Base-by-base conservation (phyloP, 2,888 invertebrate genomes). In the Rhorus exstirpatorius region DNA sequence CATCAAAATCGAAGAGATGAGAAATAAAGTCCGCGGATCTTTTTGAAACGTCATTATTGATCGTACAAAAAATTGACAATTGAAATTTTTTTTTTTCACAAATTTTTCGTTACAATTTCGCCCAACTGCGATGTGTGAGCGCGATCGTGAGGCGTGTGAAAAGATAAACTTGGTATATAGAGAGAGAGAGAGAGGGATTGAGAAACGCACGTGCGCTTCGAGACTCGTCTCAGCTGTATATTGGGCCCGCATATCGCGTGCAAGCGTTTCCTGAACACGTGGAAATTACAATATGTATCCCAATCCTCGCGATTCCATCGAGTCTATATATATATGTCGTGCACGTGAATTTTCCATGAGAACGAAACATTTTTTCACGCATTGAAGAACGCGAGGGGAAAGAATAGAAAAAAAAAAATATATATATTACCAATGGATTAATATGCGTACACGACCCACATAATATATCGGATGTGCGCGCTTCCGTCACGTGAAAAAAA, bases 241-340 rank as follows among this genome's bases (percentile, higher is more conserved):
- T 14, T 55, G 53, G 46, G 78, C 82, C 82, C 82, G 82, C 82
- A n/a, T n/a, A 82, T 81, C 72, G 78, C 68, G 68, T 78, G 68
- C 63, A 68, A 67, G 46, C 68, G 63, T 75, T 82, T 82, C 82
- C 82, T 82, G 82, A 63, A 78, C 82, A 82, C 82, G 82, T 82
- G 82, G 63, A 75, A 55, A 67, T 44, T 35, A 75, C 19, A 63
- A 63, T 35, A 44, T 65, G 14, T 49, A 4, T 4, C 14, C 4
- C 14, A 14, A 49, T 4, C 14, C 49, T 49, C 14, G 35, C 71
- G 38, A 74, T 79, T 67, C 49, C 70, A 31, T 78, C n/a, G 24
- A 19, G 44, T 51, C 24, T 2, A 17, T 4, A 7, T 4, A 3
- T 58, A 17, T 35, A 14, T n/a, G 14, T 2, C 26, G 26, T 35